phyloP scores from a whole-genome alignment of 2,797 vertebrate genomes.

The Spondyliosoma cantharus region DNA sequence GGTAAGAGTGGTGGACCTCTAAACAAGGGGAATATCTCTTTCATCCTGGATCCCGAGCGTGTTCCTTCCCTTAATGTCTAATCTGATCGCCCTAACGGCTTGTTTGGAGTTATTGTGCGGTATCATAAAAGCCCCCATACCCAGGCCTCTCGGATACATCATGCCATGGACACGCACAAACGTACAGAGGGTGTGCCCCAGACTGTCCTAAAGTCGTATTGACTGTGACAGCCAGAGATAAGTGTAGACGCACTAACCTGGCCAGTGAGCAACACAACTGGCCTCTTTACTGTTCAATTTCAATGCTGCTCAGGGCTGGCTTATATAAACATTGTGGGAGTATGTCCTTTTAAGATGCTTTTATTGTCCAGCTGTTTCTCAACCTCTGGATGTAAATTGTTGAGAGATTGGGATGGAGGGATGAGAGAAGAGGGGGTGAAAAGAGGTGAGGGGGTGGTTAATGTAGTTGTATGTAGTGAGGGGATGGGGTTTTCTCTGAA shows the following conservation, averaged over 20 bases:
- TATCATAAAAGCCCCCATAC: constrained; percentile 73
- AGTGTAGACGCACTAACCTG: constrained; percentile 74
- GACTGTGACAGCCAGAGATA: constrained; percentile 73
- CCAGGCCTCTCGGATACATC: constrained; percentile 40
- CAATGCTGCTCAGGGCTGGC: constrained; percentile 67
- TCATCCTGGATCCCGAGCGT: constrained; percentile 59
- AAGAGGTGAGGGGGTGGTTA: constrained; percentile 68
- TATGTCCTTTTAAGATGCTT: constrained; percentile 84
- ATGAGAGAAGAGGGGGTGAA: constrained; percentile 51
- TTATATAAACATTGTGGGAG: constrained; percentile 81
- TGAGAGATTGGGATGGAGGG: constrained; percentile 58
- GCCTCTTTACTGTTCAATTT: constrained; percentile 75
- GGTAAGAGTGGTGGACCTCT: constrained; percentile 41
- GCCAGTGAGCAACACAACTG: constrained; percentile 62
- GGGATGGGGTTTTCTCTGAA: constrained; percentile 62
- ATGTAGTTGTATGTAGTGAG: constrained; percentile 62
- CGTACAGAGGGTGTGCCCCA: constrained; percentile 40
- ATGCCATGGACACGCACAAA: constrained; percentile 46
- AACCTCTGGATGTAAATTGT: constrained; percentile 77
- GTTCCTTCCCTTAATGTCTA: constrained; percentile 55
- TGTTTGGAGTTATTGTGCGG: constrained; percentile 73
- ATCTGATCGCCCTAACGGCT: constrained; percentile 74
- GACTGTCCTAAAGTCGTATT: constrained; percentile 59
- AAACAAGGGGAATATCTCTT: constrained; percentile 52
- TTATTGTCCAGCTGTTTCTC: constrained; percentile 85